Percentiles rank a stretch among this genome's conserved stretches.
Conservation (phyloP, 2,113 vertebrate species). For the Tetrax tetrax region DNA sequence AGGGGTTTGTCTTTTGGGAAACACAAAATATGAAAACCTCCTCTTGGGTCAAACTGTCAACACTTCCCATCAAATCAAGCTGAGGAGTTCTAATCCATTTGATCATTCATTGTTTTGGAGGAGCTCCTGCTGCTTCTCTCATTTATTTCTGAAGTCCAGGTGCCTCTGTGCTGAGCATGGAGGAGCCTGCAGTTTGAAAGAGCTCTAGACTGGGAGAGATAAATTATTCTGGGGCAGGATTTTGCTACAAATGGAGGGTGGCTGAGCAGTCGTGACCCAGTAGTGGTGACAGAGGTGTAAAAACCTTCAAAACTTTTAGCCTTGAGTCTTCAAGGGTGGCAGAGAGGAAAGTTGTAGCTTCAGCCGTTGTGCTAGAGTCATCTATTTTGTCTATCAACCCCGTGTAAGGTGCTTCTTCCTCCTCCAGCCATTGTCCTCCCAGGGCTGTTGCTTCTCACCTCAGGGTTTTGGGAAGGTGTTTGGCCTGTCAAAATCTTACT, state of each 20-base stretch:
- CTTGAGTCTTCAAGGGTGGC: background rate
- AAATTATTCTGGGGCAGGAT: background rate
- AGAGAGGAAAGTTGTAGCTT: background rate
- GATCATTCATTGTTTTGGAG: background rate
- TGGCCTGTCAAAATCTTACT: background rate
- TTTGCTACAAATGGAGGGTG: background rate
- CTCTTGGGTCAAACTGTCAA: background rate
- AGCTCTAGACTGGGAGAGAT: background rate
- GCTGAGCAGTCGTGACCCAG: background rate
- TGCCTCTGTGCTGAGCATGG: background rate
- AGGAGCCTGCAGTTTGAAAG: background rate
- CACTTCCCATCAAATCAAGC: background rate
- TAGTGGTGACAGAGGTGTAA: background rate
- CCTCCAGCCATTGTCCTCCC: background rate
- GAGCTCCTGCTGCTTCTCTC: background rate
- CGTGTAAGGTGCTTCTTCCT: background rate
- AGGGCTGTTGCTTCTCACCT: background rate
- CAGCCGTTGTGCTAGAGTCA: background rate
- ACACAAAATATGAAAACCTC: background rate
- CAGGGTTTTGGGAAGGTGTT: background rate
- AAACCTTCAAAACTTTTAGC: background rate
- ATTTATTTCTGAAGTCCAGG: background rate
- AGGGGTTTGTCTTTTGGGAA: background rate
- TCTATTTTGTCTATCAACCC: accelerated
- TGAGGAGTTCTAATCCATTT: background rate